Base-by-base conservation (phyloP, 2,113 vertebrate species). In the Cyprinodon tularosa region DNA sequence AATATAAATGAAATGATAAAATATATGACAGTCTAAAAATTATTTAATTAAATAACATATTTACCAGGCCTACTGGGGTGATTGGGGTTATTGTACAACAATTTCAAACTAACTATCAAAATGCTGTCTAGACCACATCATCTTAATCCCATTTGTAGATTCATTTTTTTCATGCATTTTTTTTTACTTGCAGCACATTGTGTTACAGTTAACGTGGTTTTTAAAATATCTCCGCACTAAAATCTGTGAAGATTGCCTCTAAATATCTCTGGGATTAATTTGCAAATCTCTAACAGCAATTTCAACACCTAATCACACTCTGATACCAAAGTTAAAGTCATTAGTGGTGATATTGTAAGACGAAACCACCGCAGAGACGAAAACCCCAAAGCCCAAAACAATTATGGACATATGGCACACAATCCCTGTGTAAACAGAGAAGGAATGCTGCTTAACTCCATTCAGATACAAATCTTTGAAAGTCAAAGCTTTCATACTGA, bases 321-420 rank as follows among this genome's bases (percentile, higher is more conserved):
- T 67, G 74, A 86, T 84, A 85, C 83, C 62, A 78, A 83, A 78
- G 69, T 77, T 80, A 66, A 89, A 89, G 85, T 82, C 83, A 88
- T 89, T 85, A 82, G 71, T 61, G 74, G 72, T 83, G 59, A 82
- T 84, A 86, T 63, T 44, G 65, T 76, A 82, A 86, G 57, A 65
- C 15, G 29, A 84, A 90, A 84, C 80, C 80, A 86, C 80, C 72
- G 62, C 15, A 60, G 71, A 86, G 68, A 78, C 66, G 67, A 86
- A 91, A 90, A 88, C 72, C 83, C 80, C 76, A 86, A 89, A 87
- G 82, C 84, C 80, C 84, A 22, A 70, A 90, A 90, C 88, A 89
- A 87, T 86, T 84, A 85, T 45, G 48, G 74, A 81, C 77, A 80
- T 77, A 86, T 84, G 45, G 17, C 78, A 76, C 79, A 84, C 77